These are phyloP conservation scores for Colostygia pectinataria DNA, from an alignment of 2,888 invertebrate genomes.

Conservation along the genomic window DNA sequence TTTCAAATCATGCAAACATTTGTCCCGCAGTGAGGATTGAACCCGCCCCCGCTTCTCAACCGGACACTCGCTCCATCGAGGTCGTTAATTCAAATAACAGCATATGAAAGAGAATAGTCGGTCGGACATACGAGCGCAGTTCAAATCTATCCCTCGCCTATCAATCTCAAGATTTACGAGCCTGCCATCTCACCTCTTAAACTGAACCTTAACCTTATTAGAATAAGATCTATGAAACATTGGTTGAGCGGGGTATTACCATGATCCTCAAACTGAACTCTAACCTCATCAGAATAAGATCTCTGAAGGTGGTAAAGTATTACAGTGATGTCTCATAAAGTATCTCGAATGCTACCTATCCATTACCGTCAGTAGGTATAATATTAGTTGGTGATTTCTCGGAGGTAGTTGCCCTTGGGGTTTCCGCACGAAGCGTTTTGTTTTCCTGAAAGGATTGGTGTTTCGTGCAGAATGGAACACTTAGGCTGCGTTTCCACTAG, in stretches of 20 bases:
- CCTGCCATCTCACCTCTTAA: background rate
- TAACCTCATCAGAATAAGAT: conserved; percentile 16
- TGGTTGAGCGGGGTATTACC: conserved; percentile 3
- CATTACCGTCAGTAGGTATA: conserved; percentile 25
- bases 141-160: conserved; percentile 11
- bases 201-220: conserved; percentile 5
- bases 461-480: background rate
- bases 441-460: conserved; percentile 19
- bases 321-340: conserved; percentile 25
- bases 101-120: background rate
- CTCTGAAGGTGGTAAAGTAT: conserved; percentile 4
- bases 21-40: too few species aligned
- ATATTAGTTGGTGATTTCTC: conserved; percentile 24
- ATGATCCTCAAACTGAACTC: conserved; percentile 10
- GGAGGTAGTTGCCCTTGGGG: conserved; percentile 10
- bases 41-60: background rate
- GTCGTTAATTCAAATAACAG: background rate
- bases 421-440: conserved; percentile 1
- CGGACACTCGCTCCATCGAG: too few species aligned
- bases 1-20: too few species aligned
- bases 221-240: conserved; percentile 13
- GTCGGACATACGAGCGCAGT: conserved; percentile 1
- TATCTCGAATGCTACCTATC: conserved; percentile 27
- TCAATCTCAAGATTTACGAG: conserved; percentile 16
- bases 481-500: too few species aligned